Conservation (phyloP, 2,888 invertebrate species). For the Linnaemya vulpina region DNA sequence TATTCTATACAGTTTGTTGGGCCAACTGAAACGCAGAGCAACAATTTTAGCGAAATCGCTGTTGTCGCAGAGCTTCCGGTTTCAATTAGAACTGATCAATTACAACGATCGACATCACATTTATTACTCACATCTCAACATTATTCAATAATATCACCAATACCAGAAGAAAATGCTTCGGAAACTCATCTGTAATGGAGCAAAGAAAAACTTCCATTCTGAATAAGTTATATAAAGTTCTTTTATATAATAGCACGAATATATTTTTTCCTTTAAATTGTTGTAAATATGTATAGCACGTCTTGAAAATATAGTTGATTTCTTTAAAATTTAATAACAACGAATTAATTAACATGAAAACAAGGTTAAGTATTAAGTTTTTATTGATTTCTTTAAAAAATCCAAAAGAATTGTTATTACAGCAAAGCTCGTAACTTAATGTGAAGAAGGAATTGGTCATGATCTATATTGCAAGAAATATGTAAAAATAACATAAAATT, state of each 20-base stretch:
- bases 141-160: slow-evolving; percentile 39
- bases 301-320: background rate
- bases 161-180: slow-evolving; percentile 51
- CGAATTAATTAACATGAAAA: background rate
- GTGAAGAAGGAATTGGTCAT: too few relatives aligned
- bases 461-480: too few relatives aligned
- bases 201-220: background rate
- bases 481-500: too few relatives aligned
- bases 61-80: background rate
- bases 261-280: slow-evolving; percentile 47
- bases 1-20: slow-evolving; percentile 25
- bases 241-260: background rate
- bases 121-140: slow-evolving; percentile 9
- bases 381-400: too few relatives aligned
- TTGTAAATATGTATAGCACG: slow-evolving; percentile 8
- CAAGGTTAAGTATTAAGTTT: too few relatives aligned
- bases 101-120: slow-evolving; percentile 13
- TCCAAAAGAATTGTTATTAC: too few relatives aligned
- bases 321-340: background rate
- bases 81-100: slow-evolving; percentile 25
- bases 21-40: background rate
- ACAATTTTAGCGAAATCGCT: background rate
- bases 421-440: too few relatives aligned
- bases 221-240: background rate
- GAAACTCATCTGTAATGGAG: slow-evolving; percentile 51